A percentile compares a stretch with the other conserved stretches of the same genome.
These are phyloP conservation scores for Agriopis leucophaearia DNA, from an alignment of 2,888 invertebrate species.

Conservation along the genomic window DNA sequence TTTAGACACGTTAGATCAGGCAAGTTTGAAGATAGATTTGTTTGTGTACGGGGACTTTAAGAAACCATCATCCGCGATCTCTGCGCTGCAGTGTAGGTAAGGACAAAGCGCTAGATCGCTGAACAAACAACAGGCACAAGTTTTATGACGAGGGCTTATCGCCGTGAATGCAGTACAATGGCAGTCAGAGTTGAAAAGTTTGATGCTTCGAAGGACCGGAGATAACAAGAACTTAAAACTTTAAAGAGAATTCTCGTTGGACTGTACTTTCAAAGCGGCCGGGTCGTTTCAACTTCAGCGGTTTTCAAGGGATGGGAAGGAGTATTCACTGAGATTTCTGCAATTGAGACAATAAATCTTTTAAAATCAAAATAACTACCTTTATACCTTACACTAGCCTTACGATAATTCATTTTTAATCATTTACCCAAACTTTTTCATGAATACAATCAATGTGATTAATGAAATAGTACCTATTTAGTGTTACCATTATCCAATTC, in stretches of 20 bases:
- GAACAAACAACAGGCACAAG: slow-evolving; percentile 33
- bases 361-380: neutral
- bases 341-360: neutral
- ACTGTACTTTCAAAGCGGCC: slow-evolving; percentile 12
- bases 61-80: neutral
- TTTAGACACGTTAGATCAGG: no score
- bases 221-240: slow-evolving; percentile 35
- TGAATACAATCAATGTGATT: no score
- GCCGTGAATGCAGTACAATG: slow-evolving; percentile 35
- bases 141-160: slow-evolving; percentile 39
- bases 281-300: slow-evolving; percentile 17
- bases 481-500: neutral
- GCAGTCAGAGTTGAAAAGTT: slow-evolving; percentile 31
- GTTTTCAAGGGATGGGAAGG: slow-evolving; percentile 5
- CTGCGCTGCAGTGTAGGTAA: neutral
- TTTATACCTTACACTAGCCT: no score
- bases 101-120: slow-evolving; percentile 34
- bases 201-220: slow-evolving; percentile 33
- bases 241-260: slow-evolving; percentile 21
- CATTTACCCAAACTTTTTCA: no score
- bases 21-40: neutral
- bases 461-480: neutral
- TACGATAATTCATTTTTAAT: no score
- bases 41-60: neutral
- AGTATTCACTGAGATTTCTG: slow-evolving; percentile 1